Conservation (phyloP, 1,140 invertebrate genomes). For the Hycleus phaleratus region DNA sequence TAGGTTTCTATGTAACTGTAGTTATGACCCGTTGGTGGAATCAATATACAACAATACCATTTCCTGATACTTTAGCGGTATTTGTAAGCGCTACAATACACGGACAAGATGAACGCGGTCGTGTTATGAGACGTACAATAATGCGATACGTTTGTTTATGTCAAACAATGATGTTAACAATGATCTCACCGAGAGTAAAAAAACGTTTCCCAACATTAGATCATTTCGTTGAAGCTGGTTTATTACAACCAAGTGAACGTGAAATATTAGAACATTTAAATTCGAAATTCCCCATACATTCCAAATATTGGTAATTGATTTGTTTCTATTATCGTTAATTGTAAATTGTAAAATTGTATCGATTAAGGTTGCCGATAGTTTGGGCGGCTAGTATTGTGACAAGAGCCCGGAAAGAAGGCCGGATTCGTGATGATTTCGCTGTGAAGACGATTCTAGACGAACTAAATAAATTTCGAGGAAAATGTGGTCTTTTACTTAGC, state of each 20-base stretch:
- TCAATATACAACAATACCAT: constrained; percentile 79
- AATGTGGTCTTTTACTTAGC: constrained; percentile 70
- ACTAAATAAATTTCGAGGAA: constrained; percentile 78
- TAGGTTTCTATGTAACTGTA: constrained; percentile 75
- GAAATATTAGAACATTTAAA: constrained; percentile 59
- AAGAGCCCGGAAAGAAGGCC: constrained; percentile 77
- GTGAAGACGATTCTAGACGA: constrained; percentile 87
- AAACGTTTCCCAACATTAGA: constrained; percentile 73
- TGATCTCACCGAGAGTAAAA: constrained; percentile 66
- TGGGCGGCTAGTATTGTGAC: constrained; percentile 89
- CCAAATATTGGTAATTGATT: constrained; percentile 62
- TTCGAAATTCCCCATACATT: constrained; percentile 61
- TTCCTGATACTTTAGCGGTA: constrained; percentile 75
- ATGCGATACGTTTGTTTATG: constrained; percentile 63
- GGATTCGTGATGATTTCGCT: constrained; percentile 87
- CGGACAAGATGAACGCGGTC: constrained; percentile 60
- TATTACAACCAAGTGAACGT: constrained; percentile 65
- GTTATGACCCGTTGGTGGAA: constrained; percentile 93
- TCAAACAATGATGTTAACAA: constrained; percentile 58
- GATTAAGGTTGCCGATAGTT: constrained; percentile 70
- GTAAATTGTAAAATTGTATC: neutral
- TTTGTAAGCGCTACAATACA: constrained; percentile 71
- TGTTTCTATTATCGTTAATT: constrained; percentile 6
- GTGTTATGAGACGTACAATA: constrained; percentile 67
- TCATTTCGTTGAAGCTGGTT: constrained; percentile 66